phyloP scores from a whole-genome alignment of 2,113 vertebrate genomes.

The Sturnus vulgaris region DNA sequence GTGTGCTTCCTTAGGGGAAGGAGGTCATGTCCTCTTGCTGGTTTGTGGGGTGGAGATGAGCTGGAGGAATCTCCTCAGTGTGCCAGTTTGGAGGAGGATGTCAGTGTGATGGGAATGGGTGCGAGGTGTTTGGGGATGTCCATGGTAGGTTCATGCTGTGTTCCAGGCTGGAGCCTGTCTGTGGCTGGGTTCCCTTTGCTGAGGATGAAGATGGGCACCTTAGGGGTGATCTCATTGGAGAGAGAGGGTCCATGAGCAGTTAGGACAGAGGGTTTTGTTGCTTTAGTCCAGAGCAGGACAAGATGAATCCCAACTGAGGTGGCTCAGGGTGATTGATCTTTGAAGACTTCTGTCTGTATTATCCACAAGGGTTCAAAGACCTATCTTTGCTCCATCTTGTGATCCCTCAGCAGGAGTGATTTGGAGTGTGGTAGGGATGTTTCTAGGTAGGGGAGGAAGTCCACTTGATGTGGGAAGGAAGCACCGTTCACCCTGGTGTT shows the following conservation, averaged over 20 bases:
- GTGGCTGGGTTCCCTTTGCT: not conserved
- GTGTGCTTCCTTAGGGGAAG: not conserved
- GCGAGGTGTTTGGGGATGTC: not conserved
- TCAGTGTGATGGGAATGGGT: rapidly evolving
- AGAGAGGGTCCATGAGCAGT: not conserved
- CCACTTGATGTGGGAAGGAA: not conserved
- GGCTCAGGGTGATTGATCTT: not conserved
- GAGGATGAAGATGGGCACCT: not conserved
- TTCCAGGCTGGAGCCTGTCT: not conserved
- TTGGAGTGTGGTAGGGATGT: not conserved
- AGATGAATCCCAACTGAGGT: not conserved
- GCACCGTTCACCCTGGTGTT: not conserved
- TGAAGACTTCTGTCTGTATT: not conserved
- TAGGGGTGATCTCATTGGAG: not conserved
- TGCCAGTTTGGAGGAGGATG: not conserved
- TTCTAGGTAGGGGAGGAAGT: not conserved
- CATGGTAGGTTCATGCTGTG: not conserved
- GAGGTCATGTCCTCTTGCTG: not conserved
- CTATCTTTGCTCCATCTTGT: not conserved
- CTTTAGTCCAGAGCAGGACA: not conserved
- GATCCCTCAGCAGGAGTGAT: not conserved
- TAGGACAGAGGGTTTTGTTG: not conserved
- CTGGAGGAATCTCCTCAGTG: not conserved
- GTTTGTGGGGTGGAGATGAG: not conserved
- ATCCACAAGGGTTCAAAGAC: not conserved